These are phyloP conservation scores for Microtus pennsylvanicus DNA, from an alignment of 2,113 vertebrate species.

Conservation along the genomic window DNA sequence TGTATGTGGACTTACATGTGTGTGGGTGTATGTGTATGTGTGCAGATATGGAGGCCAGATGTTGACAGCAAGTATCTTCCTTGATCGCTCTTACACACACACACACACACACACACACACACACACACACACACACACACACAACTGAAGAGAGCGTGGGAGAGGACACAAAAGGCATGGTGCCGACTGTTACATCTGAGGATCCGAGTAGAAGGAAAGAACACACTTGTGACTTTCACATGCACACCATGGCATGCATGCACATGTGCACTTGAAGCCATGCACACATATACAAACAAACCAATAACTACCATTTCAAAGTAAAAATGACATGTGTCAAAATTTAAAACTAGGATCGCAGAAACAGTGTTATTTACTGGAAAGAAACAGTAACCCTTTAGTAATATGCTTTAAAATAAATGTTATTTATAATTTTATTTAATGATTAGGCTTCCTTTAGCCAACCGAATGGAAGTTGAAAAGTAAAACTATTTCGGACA, in stretches of 20 bases:
- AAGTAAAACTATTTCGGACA: neutral
- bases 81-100: neutral
- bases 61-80: neutral
- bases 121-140: neutral
- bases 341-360: slow-evolving; percentile 50
- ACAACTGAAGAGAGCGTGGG: neutral
- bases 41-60: neutral
- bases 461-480: slow-evolving; percentile 34
- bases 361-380: slow-evolving; percentile 31
- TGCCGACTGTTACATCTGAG: neutral
- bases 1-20: neutral
- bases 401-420: slow-evolving; percentile 43
- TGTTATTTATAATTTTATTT: slow-evolving; percentile 1
- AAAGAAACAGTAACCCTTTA: slow-evolving; percentile 42
- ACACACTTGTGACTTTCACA: too few species aligned
- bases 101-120: neutral
- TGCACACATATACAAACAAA: neutral
- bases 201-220: neutral
- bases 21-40: neutral
- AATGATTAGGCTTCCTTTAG: slow-evolving; percentile 14
- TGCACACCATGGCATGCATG: neutral
- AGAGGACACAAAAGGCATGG: neutral
- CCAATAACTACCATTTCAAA: neutral
- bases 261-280: too few species aligned
- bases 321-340: slow-evolving; percentile 7